Conservation (phyloP, 2,113 vertebrate species). For the Mesocricetus auratus region DNA sequence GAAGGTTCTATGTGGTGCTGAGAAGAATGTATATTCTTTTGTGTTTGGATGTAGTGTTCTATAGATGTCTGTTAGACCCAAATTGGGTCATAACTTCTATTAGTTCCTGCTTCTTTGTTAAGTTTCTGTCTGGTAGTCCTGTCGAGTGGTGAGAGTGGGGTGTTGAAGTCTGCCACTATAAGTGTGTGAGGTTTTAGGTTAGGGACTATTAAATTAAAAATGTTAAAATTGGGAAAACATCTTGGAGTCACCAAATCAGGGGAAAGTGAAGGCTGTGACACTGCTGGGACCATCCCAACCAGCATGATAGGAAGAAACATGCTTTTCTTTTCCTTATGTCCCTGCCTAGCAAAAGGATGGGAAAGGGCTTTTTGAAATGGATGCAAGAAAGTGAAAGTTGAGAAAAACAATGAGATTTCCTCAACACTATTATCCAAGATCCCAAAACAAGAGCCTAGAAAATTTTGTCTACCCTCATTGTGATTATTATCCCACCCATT, state of each 20-base stretch:
- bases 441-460: neutral
- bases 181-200: too few relatives aligned
- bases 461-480: neutral
- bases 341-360: neutral
- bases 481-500: neutral
- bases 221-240: neutral
- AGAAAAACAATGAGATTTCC: neutral
- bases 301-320: neutral
- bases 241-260: neutral
- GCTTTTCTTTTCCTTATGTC: neutral
- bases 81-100: too few relatives aligned
- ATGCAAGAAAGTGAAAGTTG: neutral
- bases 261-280: neutral
- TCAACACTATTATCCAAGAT: neutral
- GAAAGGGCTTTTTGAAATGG: neutral
- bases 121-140: too few relatives aligned
- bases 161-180: too few relatives aligned
- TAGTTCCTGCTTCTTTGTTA: too few relatives aligned
- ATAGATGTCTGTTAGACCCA: too few relatives aligned
- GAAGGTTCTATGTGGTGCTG: too few relatives aligned
- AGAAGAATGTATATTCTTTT: too few relatives aligned
- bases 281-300: neutral
- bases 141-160: too few relatives aligned
- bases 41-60: too few relatives aligned
- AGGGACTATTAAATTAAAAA: neutral